Base-by-base conservation (phyloP, 2,113 vertebrate genomes). In the Nerophis ophidion region DNA sequence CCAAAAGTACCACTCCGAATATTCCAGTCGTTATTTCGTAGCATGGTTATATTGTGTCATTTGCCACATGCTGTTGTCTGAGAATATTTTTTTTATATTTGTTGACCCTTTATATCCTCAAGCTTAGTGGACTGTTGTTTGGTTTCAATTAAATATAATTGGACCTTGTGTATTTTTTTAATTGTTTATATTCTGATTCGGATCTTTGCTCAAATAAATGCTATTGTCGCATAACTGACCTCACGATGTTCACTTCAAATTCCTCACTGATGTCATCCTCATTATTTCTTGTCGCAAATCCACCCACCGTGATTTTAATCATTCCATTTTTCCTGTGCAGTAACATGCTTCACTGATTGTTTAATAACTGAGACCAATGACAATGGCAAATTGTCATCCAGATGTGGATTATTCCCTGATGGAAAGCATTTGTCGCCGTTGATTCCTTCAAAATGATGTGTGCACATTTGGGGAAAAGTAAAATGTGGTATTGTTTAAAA, bases 151-250 rank as follows among this genome's bases (percentile, higher is more conserved):
- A 48, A 54, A 54, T 15, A 4, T 54, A 54, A 54, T 35, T 54
- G 35, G 33, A 54, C 14, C 13, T 54, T 8, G 34, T 38, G 34
- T n/a, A 49, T 3, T 49, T 17, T 49, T 19, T 10, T n/a, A n/a
- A 19, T 17, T 19, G 19, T 16, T 49, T n/a, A 1, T 8, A 49
- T 11, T 53, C 51, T 53, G 7, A 33, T 13, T 54, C n/a, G 10
- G 40, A n/a, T 54, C 47, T 17, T 47, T 33, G 19, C 13, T 60
- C 55, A 67, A 38, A 17, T 44, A 16, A 12, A 57, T 1, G 40
- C 45, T 65, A 14, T 58, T 46, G 57, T 35, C 44, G 58, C 48
- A 59, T 76, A 49, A 54, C 19, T 0, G 14, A 48, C 6, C 34
- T 15, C 26, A 60, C 26, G 55, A 38, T 48, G 50, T 10, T 49